phyloP scores from a whole-genome alignment of 2,888 invertebrate genomes.

The Aporophyla lueneburgensis region DNA sequence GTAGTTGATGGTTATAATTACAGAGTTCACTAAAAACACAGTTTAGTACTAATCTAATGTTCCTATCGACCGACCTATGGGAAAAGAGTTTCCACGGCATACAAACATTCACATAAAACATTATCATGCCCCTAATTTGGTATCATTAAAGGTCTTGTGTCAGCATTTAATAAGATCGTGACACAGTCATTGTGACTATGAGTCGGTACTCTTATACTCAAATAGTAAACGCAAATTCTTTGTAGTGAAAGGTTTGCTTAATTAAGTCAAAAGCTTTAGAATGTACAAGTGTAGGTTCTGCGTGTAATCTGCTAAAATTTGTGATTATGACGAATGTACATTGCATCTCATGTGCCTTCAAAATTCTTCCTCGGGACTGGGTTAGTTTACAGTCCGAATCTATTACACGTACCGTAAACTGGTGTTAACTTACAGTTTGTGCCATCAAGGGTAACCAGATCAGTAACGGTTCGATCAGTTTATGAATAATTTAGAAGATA shows the following conservation, averaged over 20 bases:
- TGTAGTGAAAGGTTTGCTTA: constrained; percentile 29
- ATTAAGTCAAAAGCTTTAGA: constrained; percentile 36
- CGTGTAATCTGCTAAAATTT: constrained; percentile 4
- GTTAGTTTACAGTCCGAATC: not conserved
- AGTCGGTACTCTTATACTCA: constrained; percentile 18
- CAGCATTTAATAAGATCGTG: constrained; percentile 59
- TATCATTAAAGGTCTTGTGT: constrained; percentile 55
- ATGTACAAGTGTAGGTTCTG: constrained; percentile 7
- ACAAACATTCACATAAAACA: constrained; percentile 38
- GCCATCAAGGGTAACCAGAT: not conserved
- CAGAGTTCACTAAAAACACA: not conserved
- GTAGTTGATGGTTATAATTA: not conserved
- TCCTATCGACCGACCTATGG: constrained; percentile 8
- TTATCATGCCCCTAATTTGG: constrained; percentile 50
- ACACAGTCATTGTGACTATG: constrained; percentile 47
- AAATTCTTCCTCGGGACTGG: not conserved
- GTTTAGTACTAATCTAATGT: not conserved
- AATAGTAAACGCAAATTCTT: constrained; percentile 47
- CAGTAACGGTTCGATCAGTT: not conserved
- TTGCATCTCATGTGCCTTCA: not conserved
- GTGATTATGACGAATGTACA: constrained; percentile 9
- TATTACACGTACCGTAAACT: not conserved
- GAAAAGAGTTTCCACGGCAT: constrained; percentile 37
- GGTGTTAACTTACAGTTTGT: not conserved
- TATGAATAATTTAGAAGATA: not conserved